Percentiles rank a stretch among this genome's conserved stretches.
Conservation (phyloP, 2,888 invertebrate genomes). For the Troides aeacus region DNA sequence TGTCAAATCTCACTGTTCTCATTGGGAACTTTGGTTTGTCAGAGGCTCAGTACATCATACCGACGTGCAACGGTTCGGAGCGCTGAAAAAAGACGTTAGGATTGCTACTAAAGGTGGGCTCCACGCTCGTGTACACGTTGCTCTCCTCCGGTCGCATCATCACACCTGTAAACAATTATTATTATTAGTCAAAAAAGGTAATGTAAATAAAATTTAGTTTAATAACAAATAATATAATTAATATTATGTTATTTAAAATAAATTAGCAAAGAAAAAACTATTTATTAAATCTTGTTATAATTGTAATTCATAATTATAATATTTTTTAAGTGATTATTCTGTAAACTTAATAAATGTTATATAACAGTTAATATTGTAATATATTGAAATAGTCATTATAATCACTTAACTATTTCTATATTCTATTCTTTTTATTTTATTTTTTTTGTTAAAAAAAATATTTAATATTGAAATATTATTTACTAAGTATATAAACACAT, state of each 20-base stretch:
- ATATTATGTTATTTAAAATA: no score
- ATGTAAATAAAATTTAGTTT: constrained; percentile 17
- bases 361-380: no score
- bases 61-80: constrained; percentile 89
- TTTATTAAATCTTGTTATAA: no score
- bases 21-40: constrained; percentile 72
- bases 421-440: no score
- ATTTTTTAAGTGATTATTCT: no score
- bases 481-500: background rate
- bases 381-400: no score
- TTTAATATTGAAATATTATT: background rate
- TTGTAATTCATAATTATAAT: no score
- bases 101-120: constrained; percentile 92
- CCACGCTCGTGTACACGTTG: constrained; percentile 90
- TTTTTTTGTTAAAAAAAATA: no score
- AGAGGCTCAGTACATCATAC: constrained; percentile 91
- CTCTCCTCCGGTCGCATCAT: constrained; percentile 90
- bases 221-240: background rate
- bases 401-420: no score
- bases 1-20: constrained; percentile 76
- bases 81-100: constrained; percentile 95
- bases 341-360: no score
- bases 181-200: constrained; percentile 9
- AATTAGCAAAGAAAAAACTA: no score
- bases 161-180: constrained; percentile 78